Base-by-base conservation (phyloP, 2,888 invertebrate species). In the Drosophila anomalipes region DNA sequence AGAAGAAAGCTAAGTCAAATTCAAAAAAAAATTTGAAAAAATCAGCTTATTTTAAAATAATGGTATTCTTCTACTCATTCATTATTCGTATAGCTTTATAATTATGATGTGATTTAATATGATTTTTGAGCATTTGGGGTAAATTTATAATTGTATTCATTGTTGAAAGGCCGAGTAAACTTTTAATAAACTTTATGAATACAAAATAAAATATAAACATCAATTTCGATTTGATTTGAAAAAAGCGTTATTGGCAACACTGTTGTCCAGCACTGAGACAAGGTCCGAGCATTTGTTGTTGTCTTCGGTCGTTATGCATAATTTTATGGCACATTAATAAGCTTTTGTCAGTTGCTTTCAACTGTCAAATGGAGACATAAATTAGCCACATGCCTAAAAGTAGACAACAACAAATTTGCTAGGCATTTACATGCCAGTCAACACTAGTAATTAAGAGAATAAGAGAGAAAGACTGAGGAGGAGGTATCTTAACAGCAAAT, bases 341-440 rank as follows among this genome's bases (percentile, higher is more conserved):
- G 70, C 72, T 73, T 70, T 59, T 68, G 69, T 71, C 77, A 70
- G 58, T 67, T 70, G 68, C 70, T 63, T 72, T 66, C 65, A 62
- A 64, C 59, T 58, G 44, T 41, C 32, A 57, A 30, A 30, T 30
- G 16, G 16, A 22, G 39, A 61, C 56, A 53, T 61, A 77, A 70
- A 72, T 79, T 70, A 54, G 44, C 33, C 49, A n/a, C 26, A n/a
- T 65, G 81, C 86, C 90, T 73, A 75, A 90, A 89, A 82, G 80
- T 75, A 89, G 75, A 66, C 83, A 82, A 51, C 41, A 52, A 12
- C 2, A 26, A 53, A 65, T 69, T 53, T 6, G 10, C 53, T 30
- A 54, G 59, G 41, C 28, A 66, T 80, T 67, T 39, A 32, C 68
- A 70, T 67, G 49, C 16, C 39, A 28, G 10, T 10, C 35, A 28